phyloP scores from a whole-genome alignment of 2,888 invertebrate genomes.

The Pyrocoelia pectoralis region DNA sequence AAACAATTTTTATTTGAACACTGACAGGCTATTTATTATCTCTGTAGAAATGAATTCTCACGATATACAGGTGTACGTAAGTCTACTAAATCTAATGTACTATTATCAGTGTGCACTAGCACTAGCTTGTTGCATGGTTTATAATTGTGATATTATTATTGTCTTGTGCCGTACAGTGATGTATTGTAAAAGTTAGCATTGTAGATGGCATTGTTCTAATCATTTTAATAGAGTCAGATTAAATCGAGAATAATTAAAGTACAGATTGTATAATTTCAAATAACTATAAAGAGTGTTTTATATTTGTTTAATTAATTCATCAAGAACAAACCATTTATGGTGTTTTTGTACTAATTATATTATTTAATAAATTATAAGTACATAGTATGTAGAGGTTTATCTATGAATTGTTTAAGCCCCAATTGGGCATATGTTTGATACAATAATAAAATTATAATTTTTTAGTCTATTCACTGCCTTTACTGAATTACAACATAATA shows the following conservation, averaged over 20 bases:
- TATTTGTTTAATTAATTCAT: slow-evolving; percentile 8
- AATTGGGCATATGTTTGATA: slow-evolving; percentile 43
- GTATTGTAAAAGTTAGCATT: slow-evolving; percentile 30
- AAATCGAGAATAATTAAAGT: background rate
- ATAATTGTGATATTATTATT: slow-evolving; percentile 34
- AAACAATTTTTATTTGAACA: background rate
- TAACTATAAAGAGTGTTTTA: background rate
- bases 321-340: slow-evolving; percentile 7
- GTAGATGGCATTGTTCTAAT: slow-evolving; percentile 32
- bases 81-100: slow-evolving; percentile 24
- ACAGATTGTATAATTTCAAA: slow-evolving; percentile 2
- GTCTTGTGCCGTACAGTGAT: slow-evolving; percentile 32
- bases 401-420: slow-evolving; percentile 30
- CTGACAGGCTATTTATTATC: background rate
- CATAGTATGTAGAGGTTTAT: slow-evolving; percentile 27
- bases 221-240: slow-evolving; percentile 26
- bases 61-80: slow-evolving; percentile 22
- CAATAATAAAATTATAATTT: slow-evolving; percentile 46
- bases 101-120: slow-evolving; percentile 33
- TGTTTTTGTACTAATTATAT: slow-evolving; percentile 25
- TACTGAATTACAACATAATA: background rate
- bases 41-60: background rate
- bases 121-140: slow-evolving; percentile 34
- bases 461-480: slow-evolving; percentile 39
- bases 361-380: slow-evolving; percentile 22